Evolutionary conservation across 23 tunicate species (phyloP).

Genomic region (Botrylloides violaceus): DNA sequence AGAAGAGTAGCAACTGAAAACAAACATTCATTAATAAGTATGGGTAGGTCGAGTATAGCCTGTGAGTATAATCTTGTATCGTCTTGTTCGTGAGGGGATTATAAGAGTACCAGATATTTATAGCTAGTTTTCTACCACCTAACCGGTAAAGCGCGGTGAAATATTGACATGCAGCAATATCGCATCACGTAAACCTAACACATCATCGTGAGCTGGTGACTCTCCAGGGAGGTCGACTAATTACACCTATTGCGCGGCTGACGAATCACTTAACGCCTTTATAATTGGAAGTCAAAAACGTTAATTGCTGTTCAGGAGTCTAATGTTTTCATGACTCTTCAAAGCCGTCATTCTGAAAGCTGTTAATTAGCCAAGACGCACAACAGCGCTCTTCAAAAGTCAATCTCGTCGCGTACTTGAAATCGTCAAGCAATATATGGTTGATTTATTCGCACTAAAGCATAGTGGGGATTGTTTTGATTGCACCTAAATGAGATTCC

Average conservation of each 20-base stretch:
- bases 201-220: no score
- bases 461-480: neutral
- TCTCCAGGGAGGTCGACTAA: neutral
- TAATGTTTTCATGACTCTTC: slow-evolving; percentile 13
- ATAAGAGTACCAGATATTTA: no score
- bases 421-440: neutral
- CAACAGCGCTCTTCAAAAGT: slow-evolving; percentile 7
- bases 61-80: no score
- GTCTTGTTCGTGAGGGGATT: no score
- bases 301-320: slow-evolving; percentile 5
- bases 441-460: neutral
- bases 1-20: no score
- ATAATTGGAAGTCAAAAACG: slow-evolving; percentile 18
- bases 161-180: no score
- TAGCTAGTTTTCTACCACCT: no score
- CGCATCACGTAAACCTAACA: no score
- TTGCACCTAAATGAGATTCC: neutral
- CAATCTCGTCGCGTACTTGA: neutral
- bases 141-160: no score
- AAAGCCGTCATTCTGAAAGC: neutral
- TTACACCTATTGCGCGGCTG: neutral
- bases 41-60: no score
- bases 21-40: no score
- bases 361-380: slow-evolving; percentile 9
- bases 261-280: slow-evolving; percentile 13